Percentiles rank a stretch among this genome's conserved stretches.
phyloP scores from a whole-genome alignment of 1,140 invertebrate species.

The Asbolus verrucosus region DNA sequence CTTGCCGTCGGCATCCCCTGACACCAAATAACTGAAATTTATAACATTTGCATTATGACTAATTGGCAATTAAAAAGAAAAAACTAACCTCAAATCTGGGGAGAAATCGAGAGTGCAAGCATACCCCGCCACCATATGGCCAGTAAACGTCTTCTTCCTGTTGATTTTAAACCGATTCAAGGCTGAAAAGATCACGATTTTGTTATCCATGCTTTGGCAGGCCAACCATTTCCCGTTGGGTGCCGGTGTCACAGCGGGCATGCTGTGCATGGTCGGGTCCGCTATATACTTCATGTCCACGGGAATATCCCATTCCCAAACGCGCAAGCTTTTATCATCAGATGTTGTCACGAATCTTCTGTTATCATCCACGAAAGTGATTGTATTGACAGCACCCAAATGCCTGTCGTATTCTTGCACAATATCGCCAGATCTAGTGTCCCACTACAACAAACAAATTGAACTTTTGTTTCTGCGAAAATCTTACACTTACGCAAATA shows the following conservation, averaged over 20 bases:
- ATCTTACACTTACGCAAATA: conserved; percentile 85
- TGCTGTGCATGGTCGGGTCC: conserved; percentile 99
- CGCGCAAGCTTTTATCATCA: conserved; percentile 97
- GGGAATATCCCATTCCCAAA: conserved; percentile 99
- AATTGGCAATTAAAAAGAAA: too few species aligned
- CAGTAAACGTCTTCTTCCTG: conserved; percentile 96
- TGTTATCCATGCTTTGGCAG: conserved; percentile 99
- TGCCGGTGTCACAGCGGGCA: conserved; percentile 94
- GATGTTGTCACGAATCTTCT: conserved; percentile 97
- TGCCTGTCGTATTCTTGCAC: conserved; percentile 99
- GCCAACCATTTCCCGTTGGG: conserved; percentile 99
- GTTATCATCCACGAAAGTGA: conserved; percentile 99
- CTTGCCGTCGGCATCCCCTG: conserved; percentile 99
- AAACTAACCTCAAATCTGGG: conserved; percentile 94
- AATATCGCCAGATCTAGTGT: conserved; percentile 93
- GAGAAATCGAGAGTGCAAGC: conserved; percentile 98
- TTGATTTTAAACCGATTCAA: conserved; percentile 98
- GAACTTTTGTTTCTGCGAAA: not conserved
- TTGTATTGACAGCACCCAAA: conserved; percentile 97
- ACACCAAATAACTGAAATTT: conserved; percentile 90
- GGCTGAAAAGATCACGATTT: conserved; percentile 97
- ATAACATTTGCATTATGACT: too few species aligned
- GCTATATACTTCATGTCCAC: conserved; percentile 99
- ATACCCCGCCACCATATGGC: conserved; percentile 99
- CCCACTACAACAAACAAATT: conserved; percentile 82